Conservation (phyloP, 64 coral and sea anemone species). For the Montipora sp. region DNA sequence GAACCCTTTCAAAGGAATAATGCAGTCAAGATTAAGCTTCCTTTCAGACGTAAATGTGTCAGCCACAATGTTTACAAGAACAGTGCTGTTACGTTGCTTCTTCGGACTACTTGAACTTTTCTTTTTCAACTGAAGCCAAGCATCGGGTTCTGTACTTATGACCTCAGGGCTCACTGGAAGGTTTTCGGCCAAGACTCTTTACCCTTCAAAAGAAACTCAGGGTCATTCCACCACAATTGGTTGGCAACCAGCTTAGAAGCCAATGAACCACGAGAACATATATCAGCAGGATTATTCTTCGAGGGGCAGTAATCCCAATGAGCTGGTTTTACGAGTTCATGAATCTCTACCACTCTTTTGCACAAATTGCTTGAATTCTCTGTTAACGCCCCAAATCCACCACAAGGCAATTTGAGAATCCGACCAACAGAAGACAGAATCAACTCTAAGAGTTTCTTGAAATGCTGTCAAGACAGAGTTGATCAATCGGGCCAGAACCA, state of each 20-base stretch:
- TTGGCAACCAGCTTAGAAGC: constrained; percentile 21
- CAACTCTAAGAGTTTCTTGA: constrained; percentile 24
- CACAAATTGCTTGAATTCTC: constrained; percentile 61
- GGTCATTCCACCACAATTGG: constrained; percentile 57
- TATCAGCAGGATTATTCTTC: constrained; percentile 53
- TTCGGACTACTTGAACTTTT: background rate
- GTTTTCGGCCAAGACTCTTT: constrained; percentile 15
- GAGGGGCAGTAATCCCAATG: constrained; percentile 13
- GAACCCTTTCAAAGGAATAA: constrained; percentile 40
- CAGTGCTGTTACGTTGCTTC: constrained; percentile 17
- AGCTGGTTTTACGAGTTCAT: background rate
- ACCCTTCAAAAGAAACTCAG: background rate
- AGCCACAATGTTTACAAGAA: background rate
- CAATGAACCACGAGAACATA: constrained; percentile 51
- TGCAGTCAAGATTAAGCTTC: background rate
- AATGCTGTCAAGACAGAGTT: constrained; percentile 19
- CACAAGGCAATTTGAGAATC: constrained; percentile 58
- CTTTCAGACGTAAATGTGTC: background rate
- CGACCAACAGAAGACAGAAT: constrained; percentile 36
- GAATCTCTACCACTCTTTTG: constrained; percentile 57
- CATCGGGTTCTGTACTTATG: background rate
- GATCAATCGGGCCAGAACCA: constrained; percentile 44
- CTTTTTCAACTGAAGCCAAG: constrained; percentile 4
- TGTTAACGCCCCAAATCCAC: constrained; percentile 53
- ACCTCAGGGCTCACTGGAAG: background rate